phyloP scores from a whole-genome alignment of 2,797 vertebrate species.

The Acanthiza pusilla region DNA sequence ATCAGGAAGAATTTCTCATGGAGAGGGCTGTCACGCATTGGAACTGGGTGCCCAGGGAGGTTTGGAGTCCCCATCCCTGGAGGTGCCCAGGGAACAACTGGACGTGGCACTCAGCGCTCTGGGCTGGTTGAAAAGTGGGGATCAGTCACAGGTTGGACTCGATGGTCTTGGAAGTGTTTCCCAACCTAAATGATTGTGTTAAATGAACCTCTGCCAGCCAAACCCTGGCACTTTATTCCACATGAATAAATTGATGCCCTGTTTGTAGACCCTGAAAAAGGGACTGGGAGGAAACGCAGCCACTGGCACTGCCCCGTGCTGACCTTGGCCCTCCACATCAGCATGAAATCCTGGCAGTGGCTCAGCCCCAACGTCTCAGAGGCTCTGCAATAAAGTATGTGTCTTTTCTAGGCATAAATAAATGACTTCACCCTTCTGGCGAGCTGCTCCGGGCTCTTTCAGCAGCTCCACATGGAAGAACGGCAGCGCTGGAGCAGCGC shows the following conservation, averaged over 20 bases:
- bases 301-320: neutral
- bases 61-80: neutral
- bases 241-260: neutral
- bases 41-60: neutral
- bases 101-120: fast-evolving
- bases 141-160: fast-evolving
- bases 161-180: neutral
- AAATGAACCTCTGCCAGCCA: neutral
- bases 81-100: fast-evolving
- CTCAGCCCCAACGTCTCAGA: neutral
- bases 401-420: neutral
- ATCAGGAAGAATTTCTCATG: neutral
- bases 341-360: neutral
- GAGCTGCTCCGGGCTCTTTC: neutral
- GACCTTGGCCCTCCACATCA: neutral
- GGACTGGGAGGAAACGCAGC: neutral
- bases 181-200: neutral
- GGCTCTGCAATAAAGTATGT: neutral
- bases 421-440: slow-evolving; percentile 40
- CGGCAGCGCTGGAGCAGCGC: neutral
- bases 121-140: neutral
- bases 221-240: neutral
- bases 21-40: neutral
- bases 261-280: neutral
- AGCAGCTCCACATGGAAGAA: neutral